Base-by-base conservation (phyloP, 2,888 invertebrate genomes). In the Callyntrura guangdongensis region DNA sequence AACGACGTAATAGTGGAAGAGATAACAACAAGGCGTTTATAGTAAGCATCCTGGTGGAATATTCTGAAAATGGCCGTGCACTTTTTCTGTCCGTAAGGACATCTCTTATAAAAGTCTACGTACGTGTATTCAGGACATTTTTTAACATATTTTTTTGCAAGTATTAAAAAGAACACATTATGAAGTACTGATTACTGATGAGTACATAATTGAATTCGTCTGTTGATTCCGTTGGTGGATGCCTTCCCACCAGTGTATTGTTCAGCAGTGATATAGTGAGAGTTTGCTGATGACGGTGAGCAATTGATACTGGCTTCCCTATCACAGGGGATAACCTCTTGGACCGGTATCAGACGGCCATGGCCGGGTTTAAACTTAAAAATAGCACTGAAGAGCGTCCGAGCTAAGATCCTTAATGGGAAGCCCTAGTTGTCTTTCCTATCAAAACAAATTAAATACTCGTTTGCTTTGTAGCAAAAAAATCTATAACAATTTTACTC, bases 341-440 rank as follows among this genome's bases (percentile, higher is more conserved):
- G 69, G 2, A 90, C 90, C 53, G 92, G 92, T 12, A 92, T 85
- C 56, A 92, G 47, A 12, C 90, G 88, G 0, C 92, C 92, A 49
- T 92, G 92, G 3, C 92, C 92, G 9, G 92, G 79, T 69, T 92
- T 90, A 36, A 85, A 84, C 64, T 89, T 90, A 49, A 92, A 92
- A 20, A 90, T 88, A n/a, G 69, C 88, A 92, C 67, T 92, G 86
- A 11, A 92, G 45, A 20, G 90, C 82, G 49, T 92, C 90, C 6
- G 83, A 67, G 22, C 64, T 90, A 4, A 83, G 61, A 49, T 91
- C 91, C 59, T 89, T 89, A n/a, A 91, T 91, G 17, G 91, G 91
- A 82, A 91, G 82, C 1, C 91, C 91, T 81, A 91, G 49, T 64
- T 89, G 91, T 69, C 86, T 84, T 64, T 91, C 91, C 91, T 91